Evolutionary conservation across 2,797 vertebrate genomes (phyloP), one percentile per base, ranked within the genome.

Genomic region (Labroides dimidiatus): DNA sequence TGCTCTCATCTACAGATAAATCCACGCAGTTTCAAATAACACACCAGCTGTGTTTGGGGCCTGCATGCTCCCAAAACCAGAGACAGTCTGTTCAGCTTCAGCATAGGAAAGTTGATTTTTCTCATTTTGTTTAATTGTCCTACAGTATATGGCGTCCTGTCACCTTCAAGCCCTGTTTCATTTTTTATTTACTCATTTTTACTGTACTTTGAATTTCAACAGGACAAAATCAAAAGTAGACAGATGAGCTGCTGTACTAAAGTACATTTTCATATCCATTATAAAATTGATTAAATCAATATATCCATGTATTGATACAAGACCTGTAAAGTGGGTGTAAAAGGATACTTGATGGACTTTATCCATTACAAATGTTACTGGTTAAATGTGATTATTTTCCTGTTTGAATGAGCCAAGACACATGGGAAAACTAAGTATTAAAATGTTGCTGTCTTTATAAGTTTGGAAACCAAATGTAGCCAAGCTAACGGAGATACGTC

Each of bases 1-100:
- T 52, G 84, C 86, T 91, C 86, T 92, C 81, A 89, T 91, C 78
- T 89, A 67, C 68, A 85, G 72, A 87, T 72, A 76, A 73, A 90
- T 68, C 63, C 72, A 66, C 69, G 64, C 64, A 53, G 56, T 9
- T 64, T 57, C 11, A 81, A 78, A 52, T 64, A 71, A 70, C 37
- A 81, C 45, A 61, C 24, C 37, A 41, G 36, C 55, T 80, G 52
- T 30, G 53, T 71, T 30, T 21, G 33, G 37, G 47, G 51, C 36
- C 49, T 21, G 27, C 30, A 13, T 36, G 58, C 17, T 33, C 53
- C 12, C 14, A 43, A 0, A 59, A 24, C 30, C 14, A 19, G 11
- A 15, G 14, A 60, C 51, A 39, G 20, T 11, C 10, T 15, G 20
- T 19, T 45, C 24, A 1, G 54, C 24, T 59, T 8, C 20, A 20